Evolutionary conservation across 1,140 invertebrate genomes (phyloP).

Genomic region (Zaprionus tsacasi): DNA sequence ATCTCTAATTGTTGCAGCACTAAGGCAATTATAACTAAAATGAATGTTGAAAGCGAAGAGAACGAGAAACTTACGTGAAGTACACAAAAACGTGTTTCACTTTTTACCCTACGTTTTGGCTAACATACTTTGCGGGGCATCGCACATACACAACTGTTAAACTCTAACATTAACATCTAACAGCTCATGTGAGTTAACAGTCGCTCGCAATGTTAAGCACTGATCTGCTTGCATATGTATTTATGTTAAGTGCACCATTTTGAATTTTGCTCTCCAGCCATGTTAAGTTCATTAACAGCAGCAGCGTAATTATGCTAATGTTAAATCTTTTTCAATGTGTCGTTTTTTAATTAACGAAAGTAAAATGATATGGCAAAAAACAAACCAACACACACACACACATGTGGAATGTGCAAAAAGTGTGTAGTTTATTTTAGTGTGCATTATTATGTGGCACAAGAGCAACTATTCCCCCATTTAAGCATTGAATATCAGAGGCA

Average conservation of each 20-base stretch:
- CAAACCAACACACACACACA: neutral
- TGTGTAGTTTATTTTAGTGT: neutral
- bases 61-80: neutral
- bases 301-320: constrained; percentile 1
- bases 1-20: constrained; percentile 37
- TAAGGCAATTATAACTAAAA: constrained; percentile 28
- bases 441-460: neutral
- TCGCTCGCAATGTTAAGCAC: neutral
- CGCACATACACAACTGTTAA: neutral
- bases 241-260: neutral
- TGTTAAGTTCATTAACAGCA: constrained; percentile 7
- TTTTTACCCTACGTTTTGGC: neutral
- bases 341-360: neutral
- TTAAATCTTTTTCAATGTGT: neutral
- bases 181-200: constrained; percentile 2
- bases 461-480: neutral
- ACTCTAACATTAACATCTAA: neutral
- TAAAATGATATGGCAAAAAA: neutral
- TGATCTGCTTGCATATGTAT: neutral
- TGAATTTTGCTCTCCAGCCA: constrained; percentile 5
- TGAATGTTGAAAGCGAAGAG: constrained; percentile 3
- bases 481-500: constrained; percentile 14
- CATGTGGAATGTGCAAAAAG: neutral
- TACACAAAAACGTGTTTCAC: neutral
- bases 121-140: neutral